Evolutionary conservation across 2,888 invertebrate genomes (phyloP).

Genomic region (Scelioninae gen. 2): DNA sequence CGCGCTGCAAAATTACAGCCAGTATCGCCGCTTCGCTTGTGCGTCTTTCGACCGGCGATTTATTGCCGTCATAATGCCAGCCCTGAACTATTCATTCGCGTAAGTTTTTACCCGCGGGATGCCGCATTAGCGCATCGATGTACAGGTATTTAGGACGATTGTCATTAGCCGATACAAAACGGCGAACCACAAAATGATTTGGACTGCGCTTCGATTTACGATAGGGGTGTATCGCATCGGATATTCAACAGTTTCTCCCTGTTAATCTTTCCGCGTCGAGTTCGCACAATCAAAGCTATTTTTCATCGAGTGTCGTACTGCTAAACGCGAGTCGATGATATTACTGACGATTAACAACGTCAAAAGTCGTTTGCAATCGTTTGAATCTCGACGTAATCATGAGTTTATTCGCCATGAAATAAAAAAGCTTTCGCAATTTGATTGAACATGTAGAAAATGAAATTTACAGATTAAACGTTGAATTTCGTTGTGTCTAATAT

Average conservation of each 20-base stretch:
- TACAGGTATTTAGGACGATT: slow-evolving; percentile 55
- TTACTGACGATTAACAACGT: not conserved
- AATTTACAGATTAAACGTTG: no score
- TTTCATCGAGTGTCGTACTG: slow-evolving; percentile 20
- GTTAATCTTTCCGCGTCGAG: slow-evolving; percentile 30
- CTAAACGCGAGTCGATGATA: not conserved
- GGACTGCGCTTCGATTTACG: slow-evolving; percentile 39
- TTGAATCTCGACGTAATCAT: no score
- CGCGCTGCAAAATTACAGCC: not conserved
- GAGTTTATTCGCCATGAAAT: no score
- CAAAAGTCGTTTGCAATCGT: not conserved
- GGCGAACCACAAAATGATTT: slow-evolving; percentile 43
- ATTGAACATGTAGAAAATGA: no score
- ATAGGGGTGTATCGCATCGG: slow-evolving; percentile 52
- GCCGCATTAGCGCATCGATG: slow-evolving; percentile 56
- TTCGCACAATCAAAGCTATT: slow-evolving; percentile 32
- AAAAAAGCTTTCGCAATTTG: no score
- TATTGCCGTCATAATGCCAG: slow-evolving; percentile 59
- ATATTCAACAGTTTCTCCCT: slow-evolving; percentile 44
- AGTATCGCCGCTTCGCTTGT: slow-evolving; percentile 37
- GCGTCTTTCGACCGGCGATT: slow-evolving; percentile 52
- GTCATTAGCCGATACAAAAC: slow-evolving; percentile 47
- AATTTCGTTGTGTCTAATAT: no score
- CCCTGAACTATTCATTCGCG: slow-evolving; percentile 61
- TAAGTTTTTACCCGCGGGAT: slow-evolving; percentile 48